Conservation (phyloP, 2,797 vertebrate genomes). For the Acropternis orthonyx region DNA sequence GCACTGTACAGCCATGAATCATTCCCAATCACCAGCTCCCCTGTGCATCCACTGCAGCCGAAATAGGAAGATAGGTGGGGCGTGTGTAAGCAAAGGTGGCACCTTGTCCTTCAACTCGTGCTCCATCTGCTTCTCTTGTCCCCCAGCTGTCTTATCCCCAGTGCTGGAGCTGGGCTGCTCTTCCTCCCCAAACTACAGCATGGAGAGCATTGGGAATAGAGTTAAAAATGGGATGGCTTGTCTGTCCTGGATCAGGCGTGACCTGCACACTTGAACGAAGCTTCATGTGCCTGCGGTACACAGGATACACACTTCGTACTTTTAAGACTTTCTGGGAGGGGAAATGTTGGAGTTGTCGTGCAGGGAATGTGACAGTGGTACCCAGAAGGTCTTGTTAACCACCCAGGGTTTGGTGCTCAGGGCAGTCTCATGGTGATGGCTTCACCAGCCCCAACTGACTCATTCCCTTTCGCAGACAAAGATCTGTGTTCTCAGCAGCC, state of each 20-base stretch:
- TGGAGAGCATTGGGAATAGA: neutral
- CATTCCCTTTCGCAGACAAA: neutral
- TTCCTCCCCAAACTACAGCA: neutral
- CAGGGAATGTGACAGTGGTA: neutral
- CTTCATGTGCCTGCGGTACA: neutral
- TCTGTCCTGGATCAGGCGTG: neutral
- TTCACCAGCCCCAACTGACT: neutral
- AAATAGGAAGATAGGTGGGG: neutral
- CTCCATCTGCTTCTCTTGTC: neutral
- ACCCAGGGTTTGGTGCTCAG: fast-evolving
- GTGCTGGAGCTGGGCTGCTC: neutral
- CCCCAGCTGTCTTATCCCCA: neutral
- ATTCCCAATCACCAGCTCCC: neutral
- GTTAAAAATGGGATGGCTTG: neutral
- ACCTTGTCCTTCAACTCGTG: neutral
- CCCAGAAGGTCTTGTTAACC: neutral
- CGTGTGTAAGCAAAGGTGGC: neutral
- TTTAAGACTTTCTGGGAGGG: neutral
- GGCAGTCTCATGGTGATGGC: neutral
- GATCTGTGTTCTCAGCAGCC: neutral
- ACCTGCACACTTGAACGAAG: neutral
- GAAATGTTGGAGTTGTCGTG: fast-evolving
- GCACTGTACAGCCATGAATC: neutral
- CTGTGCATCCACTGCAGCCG: neutral
- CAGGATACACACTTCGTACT: neutral